These are phyloP conservation scores for Orthosia gothica DNA, from an alignment of 2,888 invertebrate species.

Conservation along the genomic window DNA sequence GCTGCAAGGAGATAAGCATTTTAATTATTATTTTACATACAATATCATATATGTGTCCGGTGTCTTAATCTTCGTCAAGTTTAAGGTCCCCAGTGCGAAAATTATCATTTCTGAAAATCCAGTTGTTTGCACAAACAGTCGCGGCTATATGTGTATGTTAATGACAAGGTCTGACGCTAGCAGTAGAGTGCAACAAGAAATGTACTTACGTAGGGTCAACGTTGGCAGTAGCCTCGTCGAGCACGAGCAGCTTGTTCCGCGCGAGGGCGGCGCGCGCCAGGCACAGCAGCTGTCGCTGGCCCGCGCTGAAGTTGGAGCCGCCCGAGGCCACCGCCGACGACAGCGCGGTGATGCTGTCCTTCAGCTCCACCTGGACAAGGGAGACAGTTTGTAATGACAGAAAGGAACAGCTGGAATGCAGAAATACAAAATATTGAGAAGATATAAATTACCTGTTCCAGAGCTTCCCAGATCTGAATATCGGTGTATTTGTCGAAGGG, in stretches of 20 bases:
- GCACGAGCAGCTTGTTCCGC: conserved; percentile 94
- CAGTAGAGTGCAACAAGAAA: neutral
- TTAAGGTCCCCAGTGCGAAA: neutral
- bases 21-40: too few relatives aligned
- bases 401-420: neutral
- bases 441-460: conserved; percentile 89
- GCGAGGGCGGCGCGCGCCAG: conserved; percentile 96
- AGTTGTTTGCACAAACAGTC: neutral
- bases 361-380: conserved; percentile 93
- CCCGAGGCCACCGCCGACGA: conserved; percentile 93
- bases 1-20: conserved; percentile 79
- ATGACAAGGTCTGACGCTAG: neutral
- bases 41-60: too few relatives aligned
- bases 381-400: neutral
- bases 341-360: conserved; percentile 92
- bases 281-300: conserved; percentile 97
- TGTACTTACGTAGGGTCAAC: conserved; percentile 94
- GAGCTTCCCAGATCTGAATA: conserved; percentile 91
- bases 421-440: neutral
- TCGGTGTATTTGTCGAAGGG: conserved; percentile 92
- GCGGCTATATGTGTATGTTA: neutral
- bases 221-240: conserved; percentile 98
- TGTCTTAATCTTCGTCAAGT: too few relatives aligned
- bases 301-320: conserved; percentile 96
- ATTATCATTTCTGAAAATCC: too few relatives aligned